Evolutionary conservation across 2,797 vertebrate species (phyloP).

Genomic region (Bryconaethiops microstoma): DNA sequence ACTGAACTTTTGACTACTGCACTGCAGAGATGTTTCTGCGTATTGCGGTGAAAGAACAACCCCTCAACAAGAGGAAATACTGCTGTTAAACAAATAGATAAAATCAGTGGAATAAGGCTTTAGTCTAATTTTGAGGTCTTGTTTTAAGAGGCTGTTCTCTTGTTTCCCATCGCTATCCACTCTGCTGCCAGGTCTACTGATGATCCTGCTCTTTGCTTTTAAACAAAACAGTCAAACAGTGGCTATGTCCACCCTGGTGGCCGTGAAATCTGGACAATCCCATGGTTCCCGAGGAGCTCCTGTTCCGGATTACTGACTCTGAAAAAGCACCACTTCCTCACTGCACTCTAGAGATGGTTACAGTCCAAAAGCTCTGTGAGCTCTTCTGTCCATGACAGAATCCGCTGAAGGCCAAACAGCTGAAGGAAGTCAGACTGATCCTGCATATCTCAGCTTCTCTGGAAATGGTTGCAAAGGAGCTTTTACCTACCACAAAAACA

Average conservation of each 20-base stretch:
- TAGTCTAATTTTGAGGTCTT: background rate
- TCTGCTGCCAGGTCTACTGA: background rate
- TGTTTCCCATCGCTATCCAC: background rate
- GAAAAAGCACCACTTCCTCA: slow-evolving; percentile 10
- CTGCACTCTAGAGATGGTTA: slow-evolving; percentile 5
- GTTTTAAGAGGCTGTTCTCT: background rate
- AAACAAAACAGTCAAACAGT: slow-evolving; percentile 22
- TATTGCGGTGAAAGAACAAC: background rate
- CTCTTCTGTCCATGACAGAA: slow-evolving; percentile 6
- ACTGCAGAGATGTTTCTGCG: background rate
- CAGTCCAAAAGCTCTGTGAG: background rate
- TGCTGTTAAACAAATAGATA: background rate
- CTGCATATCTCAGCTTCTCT: background rate
- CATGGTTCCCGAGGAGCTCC: background rate
- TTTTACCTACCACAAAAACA: background rate
- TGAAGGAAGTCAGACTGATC: background rate
- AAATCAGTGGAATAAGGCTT: slow-evolving; percentile 5
- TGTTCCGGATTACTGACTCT: slow-evolving; percentile 33
- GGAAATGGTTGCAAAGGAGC: background rate
- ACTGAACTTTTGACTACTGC: no score
- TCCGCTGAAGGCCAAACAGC: slow-evolving; percentile 12
- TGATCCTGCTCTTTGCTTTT: background rate
- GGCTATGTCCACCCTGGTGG: background rate
- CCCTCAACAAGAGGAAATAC: background rate
- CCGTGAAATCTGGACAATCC: slow-evolving; percentile 21